Base-by-base conservation (phyloP, 2,888 invertebrate species). In the Hermaeophaga mercurialis region DNA sequence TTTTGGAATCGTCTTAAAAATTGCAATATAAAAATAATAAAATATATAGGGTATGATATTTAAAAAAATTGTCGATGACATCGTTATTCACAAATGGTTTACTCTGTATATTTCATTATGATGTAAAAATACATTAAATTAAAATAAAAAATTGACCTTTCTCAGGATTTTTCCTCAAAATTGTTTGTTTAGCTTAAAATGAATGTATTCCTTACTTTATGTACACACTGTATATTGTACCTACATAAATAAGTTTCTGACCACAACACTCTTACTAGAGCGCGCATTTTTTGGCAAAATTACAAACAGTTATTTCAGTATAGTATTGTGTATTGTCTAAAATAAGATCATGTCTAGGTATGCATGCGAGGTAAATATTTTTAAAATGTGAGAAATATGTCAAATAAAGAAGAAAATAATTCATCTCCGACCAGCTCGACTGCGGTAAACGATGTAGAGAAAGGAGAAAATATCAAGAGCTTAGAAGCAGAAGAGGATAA, bases 401-500 rank as follows among this genome's bases (percentile, higher is more conserved):
- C 43, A 15, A 12, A 26, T 14, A 22, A 53, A 38, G 50, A 52
- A 33, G 58, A 58, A 46, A 46, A 43, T 52, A 58, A 59, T 47
- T 24, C 52, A 6, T 24, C 47, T 3, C 45, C 59, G 43, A 36
- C 55, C 3, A 49, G 26, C 15, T 41, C 53, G 14, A 39, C 55
- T 17, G 49, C 64, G 28, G 17, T 45, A 7, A 46, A 45, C 8
- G 68, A 68, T 39, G 58, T 63, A 15, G 66, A 66, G 48, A 64
- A 63, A 63, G 59, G 61, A 61, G 34, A 59, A 54, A 46, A 54
- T 44, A 53, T 46, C 54, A 59, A 58, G 56, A 62, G 54, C 22
- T 47, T 58, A n/a, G 52, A 63, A 46, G 41, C 56, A 1, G 65
- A 66, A 11, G 58, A 63, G 12, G 62, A 66, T 22, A 65, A 65